Percentiles rank a stretch among this genome's conserved stretches.
Evolutionary conservation across 2,888 invertebrate species (phyloP).

Genomic region (Drosophila incognita): DNA sequence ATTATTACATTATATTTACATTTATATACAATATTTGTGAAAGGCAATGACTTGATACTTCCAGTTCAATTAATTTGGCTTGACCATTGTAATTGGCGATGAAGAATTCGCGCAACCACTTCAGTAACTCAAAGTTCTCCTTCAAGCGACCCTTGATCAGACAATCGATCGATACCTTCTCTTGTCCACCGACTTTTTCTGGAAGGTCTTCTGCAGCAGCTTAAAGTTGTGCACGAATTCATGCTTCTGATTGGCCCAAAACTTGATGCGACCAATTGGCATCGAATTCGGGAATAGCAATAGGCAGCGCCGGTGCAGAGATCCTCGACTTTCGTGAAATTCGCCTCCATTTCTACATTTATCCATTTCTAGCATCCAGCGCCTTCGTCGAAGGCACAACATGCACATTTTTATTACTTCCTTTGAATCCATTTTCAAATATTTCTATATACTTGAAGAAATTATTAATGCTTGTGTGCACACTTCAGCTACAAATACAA

Average conservation of each 20-base stretch:
- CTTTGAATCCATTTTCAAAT: not conserved
- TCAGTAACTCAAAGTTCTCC: constrained; percentile 99
- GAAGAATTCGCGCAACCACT: constrained; percentile 88
- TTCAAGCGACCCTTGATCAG: constrained; percentile 98
- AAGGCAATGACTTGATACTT: constrained; percentile 1
- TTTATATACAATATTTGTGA: constrained; percentile 44
- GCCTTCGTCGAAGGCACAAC: constrained; percentile 97
- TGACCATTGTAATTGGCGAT: constrained; percentile 34
- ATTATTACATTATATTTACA: constrained; percentile 27
- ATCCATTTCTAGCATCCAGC: constrained; percentile 98
- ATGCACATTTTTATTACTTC: constrained; percentile 96
- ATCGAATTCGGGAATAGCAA: constrained; percentile 96
- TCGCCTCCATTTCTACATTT: constrained; percentile 96
- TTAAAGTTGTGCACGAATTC: constrained; percentile 53
- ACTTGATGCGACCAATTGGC: constrained; percentile 96
- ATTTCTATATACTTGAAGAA: no score
- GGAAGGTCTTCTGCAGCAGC: constrained; percentile 47
- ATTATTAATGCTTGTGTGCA: no score
- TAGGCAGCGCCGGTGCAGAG: constrained; percentile 98
- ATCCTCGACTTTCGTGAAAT: constrained; percentile 97
- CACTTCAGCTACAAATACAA: no score
- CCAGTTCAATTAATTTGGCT: not conserved
- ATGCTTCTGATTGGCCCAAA: constrained; percentile 92
- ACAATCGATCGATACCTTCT: constrained; percentile 76
- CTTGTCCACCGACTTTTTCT: constrained; percentile 44